These are phyloP conservation scores for Grus americana DNA, from an alignment of 2,113 vertebrate species.

Conservation along the genomic window DNA sequence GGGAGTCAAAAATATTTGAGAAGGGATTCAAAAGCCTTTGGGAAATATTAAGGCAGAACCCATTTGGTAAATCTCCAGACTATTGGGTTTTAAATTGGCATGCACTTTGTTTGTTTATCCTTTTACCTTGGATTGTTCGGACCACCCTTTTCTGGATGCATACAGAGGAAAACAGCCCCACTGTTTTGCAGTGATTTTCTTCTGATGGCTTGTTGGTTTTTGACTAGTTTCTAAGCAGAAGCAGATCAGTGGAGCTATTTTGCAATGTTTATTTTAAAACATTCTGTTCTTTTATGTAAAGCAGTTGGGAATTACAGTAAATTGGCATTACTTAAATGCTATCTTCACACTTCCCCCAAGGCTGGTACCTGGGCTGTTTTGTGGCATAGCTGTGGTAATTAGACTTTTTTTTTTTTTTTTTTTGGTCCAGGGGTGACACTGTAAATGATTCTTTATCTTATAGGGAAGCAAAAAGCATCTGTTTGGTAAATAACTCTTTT, in stretches of 20 bases:
- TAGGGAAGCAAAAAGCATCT: background rate
- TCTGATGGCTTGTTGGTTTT: background rate
- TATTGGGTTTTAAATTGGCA: background rate
- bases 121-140: background rate
- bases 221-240: background rate
- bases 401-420: no score
- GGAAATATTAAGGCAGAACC: background rate
- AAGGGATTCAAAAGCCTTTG: background rate
- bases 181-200: background rate
- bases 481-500: background rate
- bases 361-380: background rate
- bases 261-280: background rate
- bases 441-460: background rate
- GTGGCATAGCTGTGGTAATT: background rate
- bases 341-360: background rate
- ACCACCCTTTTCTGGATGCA: background rate
- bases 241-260: background rate
- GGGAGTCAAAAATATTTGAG: background rate
- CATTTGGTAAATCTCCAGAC: background rate
- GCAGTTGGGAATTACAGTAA: background rate
- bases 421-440: background rate
- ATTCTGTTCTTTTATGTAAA: background rate
- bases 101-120: background rate
- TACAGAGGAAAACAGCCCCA: background rate
- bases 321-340: background rate